These are phyloP conservation scores for Argyresthia albistria DNA, from an alignment of 2,888 invertebrate genomes.

Conservation along the genomic window DNA sequence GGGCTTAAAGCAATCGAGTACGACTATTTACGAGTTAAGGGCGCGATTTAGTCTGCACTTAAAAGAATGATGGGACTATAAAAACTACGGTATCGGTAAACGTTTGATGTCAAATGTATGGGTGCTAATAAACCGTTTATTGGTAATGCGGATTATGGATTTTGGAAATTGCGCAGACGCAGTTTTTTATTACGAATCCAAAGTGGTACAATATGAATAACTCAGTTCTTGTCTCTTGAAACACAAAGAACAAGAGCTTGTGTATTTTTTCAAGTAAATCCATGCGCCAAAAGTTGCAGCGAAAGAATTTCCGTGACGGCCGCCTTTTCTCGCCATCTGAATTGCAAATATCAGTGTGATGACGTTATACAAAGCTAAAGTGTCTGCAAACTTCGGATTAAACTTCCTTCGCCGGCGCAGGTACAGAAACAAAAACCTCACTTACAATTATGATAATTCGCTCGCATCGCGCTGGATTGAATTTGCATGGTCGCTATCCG, in stretches of 20 bases:
- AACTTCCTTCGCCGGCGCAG: conserved; percentile 49
- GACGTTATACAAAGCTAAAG: conserved; percentile 68
- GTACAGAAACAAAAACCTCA: conserved; percentile 70
- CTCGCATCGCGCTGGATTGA: conserved; percentile 65
- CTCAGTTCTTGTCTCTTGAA: background rate
- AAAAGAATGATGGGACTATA: conserved; percentile 49
- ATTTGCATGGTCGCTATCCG: conserved; percentile 66
- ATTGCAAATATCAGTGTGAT: conserved; percentile 64
- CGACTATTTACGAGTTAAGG: conserved; percentile 49
- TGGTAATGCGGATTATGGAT: background rate
- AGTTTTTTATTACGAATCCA: no score
- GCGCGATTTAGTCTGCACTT: conserved; percentile 46
- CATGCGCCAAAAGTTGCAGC: conserved; percentile 44
- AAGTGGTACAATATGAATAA: no score
- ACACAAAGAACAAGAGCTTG: conserved; percentile 19
- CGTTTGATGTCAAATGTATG: conserved; percentile 36
- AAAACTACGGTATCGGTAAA: conserved; percentile 57
- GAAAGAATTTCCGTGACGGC: conserved; percentile 25
- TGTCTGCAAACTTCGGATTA: conserved; percentile 69
- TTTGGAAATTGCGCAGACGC: background rate
- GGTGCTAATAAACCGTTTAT: conserved; percentile 4
- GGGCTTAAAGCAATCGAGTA: conserved; percentile 45
- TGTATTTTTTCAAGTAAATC: conserved; percentile 62
- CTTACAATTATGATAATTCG: conserved; percentile 69
- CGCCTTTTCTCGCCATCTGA: conserved; percentile 67